Base-by-base conservation (phyloP, 2,113 vertebrate species). In the Neofelis nebulosa region DNA sequence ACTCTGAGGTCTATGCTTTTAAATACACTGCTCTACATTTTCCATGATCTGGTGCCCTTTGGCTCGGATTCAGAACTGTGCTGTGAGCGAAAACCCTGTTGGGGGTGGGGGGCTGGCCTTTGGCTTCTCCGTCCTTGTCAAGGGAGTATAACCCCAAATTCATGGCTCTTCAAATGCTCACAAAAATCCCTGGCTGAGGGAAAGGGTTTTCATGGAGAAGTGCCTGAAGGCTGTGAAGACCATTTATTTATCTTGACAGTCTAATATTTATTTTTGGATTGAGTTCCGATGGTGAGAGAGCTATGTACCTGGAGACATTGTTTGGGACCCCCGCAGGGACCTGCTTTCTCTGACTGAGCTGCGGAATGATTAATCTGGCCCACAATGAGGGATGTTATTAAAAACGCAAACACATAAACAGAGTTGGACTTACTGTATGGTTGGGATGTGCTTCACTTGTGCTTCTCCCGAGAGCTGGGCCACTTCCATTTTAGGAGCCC, bases 181-280 rank as follows among this genome's bases (percentile, higher is more conserved):
- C 65, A 65, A 55, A 90, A 95, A 81, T 48, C 10, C 45, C 68
- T 92, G 65, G 81, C 85, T 29, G 66, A 93, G 74, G 71, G 93
- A 97, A 94, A 48, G 4, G 48, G 81, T 52, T 93, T 97, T 97
- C 85, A 89, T 93, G 93, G 92, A 83, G 63, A 96, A 82, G 2
- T 91, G 78, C 76, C 91, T 76, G 12, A 85, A 84, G 93, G 85
- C 89, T 93, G 52, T 16, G 57, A 74, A 95, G 93, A 71, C 38
- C 76, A 93, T 89, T 98, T 95, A 89, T 98, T 98, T 95, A 94
- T 98, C 93, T 95, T 95, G 96, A 97, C 89, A 88, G 29, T 61
- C 38, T 95, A 92, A 91, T 89, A 95, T 96, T 98, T 97, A 95
- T 93, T 93, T 96, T 89, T 94, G 81, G 90, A 89, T 96, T 83